Evolutionary conservation across 2,113 vertebrate genomes (phyloP).

Genomic region (Leuciscus idus): DNA sequence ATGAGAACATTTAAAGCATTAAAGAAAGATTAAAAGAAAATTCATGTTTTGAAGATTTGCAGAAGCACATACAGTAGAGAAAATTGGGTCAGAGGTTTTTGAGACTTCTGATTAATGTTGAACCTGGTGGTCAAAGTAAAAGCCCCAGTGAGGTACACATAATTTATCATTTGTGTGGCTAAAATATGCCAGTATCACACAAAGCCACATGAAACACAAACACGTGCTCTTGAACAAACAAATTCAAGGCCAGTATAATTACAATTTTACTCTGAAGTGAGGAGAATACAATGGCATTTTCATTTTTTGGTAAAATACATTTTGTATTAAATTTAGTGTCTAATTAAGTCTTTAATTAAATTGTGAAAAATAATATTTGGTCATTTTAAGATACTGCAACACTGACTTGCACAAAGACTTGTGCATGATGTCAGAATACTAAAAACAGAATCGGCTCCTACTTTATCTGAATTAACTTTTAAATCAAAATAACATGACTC

Average conservation of each 20-base stretch:
- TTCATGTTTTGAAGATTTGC: neutral
- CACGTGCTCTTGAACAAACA: neutral
- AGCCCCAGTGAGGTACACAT: neutral
- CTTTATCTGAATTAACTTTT: neutral
- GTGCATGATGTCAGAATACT: neutral
- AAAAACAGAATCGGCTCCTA: neutral
- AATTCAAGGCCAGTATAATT: neutral
- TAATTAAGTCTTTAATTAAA: neutral
- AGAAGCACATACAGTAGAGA: neutral
- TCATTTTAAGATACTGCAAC: neutral
- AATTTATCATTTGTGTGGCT: neutral
- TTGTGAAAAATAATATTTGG: neutral
- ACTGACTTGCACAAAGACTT: neutral
- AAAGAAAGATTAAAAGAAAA: neutral
- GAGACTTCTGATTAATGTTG: neutral
- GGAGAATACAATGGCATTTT: neutral
- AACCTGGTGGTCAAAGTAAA: neutral
- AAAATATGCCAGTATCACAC: neutral
- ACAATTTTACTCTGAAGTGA: neutral
- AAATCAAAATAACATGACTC: neutral
- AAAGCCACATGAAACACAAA: conserved; percentile 19
- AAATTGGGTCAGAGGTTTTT: neutral
- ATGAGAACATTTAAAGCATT: neutral
- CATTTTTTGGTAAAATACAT: neutral
- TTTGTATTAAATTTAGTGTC: too few species aligned